phyloP scores from a whole-genome alignment of 2,888 invertebrate species.

The Muschampia plurimacula region DNA sequence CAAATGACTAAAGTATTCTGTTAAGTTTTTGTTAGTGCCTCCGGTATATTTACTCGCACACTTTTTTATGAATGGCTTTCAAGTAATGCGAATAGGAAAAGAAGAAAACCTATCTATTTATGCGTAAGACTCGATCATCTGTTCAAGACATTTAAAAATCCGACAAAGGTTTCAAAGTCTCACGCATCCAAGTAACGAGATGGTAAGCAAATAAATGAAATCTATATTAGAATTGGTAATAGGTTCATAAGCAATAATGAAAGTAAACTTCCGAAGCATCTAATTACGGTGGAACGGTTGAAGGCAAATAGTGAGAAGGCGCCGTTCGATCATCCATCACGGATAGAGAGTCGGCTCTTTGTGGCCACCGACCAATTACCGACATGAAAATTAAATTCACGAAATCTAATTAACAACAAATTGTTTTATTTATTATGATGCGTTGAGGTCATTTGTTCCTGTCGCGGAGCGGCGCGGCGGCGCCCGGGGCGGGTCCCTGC shows the following conservation, averaged over 20 bases:
- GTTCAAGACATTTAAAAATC: not conserved
- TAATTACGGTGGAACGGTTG: conserved; percentile 75
- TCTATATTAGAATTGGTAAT: conserved; percentile 80
- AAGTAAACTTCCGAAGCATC: conserved; percentile 82
- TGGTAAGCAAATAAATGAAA: conserved; percentile 66
- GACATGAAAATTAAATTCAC: conserved; percentile 86
- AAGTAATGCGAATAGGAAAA: no score
- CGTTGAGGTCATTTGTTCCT: conserved; percentile 83
- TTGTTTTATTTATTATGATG: conserved; percentile 86
- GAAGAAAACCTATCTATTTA: not conserved
- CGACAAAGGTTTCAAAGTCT: conserved; percentile 34
- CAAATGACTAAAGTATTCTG: no score
- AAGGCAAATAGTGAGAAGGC: conserved; percentile 81
- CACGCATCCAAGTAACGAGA: conserved; percentile 49
- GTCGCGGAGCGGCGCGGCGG: conserved; percentile 72
- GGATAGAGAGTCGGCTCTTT: conserved; percentile 78
- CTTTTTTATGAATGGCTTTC: no score
- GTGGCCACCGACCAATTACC: conserved; percentile 85
- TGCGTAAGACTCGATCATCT: not conserved
- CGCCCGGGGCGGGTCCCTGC: conserved; percentile 78
- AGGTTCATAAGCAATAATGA: conserved; percentile 78
- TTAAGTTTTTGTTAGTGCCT: no score
- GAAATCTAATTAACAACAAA: conserved; percentile 86
- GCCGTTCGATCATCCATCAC: conserved; percentile 84
- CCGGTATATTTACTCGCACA: no score